phyloP scores from a whole-genome alignment of 2,797 vertebrate species.

The Brotogeris chrysoptera region DNA sequence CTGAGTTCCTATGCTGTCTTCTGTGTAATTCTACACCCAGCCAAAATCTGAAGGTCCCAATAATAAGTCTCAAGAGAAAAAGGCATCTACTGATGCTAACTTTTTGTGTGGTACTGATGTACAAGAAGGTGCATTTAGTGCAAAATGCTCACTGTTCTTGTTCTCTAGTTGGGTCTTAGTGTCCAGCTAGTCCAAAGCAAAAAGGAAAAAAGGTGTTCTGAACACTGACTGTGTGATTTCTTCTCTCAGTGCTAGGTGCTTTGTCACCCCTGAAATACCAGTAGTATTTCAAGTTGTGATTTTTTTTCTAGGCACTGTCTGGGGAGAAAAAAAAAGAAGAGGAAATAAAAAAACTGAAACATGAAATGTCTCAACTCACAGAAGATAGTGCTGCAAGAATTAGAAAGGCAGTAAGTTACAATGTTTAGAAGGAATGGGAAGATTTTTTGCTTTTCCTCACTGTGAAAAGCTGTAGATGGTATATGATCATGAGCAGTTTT shows the following conservation, averaged over 20 bases:
- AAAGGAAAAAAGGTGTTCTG: background rate
- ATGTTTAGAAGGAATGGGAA: background rate
- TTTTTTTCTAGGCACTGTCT: conserved; percentile 81
- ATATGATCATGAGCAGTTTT: background rate
- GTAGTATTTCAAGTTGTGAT: background rate
- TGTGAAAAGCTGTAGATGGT: background rate
- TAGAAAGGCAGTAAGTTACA: conserved; percentile 82
- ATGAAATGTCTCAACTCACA: conserved; percentile 82
- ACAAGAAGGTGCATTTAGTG: background rate
- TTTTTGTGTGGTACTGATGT: background rate
- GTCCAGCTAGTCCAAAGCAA: background rate
- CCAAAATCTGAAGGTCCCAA: background rate
- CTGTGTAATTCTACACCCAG: background rate
- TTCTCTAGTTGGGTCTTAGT: background rate
- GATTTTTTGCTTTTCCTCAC: background rate
- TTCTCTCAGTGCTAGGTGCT: background rate
- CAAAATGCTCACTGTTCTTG: background rate
- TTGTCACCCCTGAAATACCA: background rate
- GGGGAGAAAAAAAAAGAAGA: conserved; percentile 89
- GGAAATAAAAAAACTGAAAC: conserved; percentile 86
- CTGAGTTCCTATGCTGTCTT: background rate
- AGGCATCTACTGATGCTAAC: background rate
- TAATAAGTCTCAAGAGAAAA: background rate
- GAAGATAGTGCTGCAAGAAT: conserved; percentile 83
- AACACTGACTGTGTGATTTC: background rate